These are phyloP conservation scores for Calypte anna DNA, from an alignment of 2,113 vertebrate genomes.

Conservation along the genomic window DNA sequence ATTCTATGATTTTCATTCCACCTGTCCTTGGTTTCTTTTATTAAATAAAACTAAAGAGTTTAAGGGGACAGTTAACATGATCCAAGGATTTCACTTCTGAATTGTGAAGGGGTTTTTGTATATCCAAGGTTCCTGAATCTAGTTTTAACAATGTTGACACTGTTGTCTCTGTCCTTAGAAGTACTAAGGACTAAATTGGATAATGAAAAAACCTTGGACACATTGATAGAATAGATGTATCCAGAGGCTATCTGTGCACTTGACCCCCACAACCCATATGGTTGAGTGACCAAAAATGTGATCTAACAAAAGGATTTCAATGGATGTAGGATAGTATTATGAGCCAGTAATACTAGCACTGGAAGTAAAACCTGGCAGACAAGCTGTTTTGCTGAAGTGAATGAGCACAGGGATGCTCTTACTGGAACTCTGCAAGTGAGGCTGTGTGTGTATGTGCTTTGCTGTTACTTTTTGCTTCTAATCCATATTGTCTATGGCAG, in stretches of 20 bases:
- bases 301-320: neutral
- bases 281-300: neutral
- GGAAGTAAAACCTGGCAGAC: neutral
- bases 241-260: neutral
- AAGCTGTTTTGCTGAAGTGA: neutral
- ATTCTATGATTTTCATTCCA: neutral
- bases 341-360: neutral
- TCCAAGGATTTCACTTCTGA: neutral
- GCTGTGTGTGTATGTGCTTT: neutral
- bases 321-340: neutral
- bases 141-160: neutral
- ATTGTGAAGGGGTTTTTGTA: neutral
- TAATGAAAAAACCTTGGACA: neutral
- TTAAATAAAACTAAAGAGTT: neutral
- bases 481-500: neutral
- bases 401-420: neutral
- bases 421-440: neutral
- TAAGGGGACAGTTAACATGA: neutral
- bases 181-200: neutral
- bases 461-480: neutral
- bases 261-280: neutral
- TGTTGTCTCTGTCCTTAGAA: neutral
- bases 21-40: neutral
- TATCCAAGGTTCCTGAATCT: neutral
- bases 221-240: fast-evolving